Evolutionary conservation across 2,113 vertebrate species (phyloP), one percentile per base, ranked within the genome.

Genomic region (Isichthys henryi): DNA sequence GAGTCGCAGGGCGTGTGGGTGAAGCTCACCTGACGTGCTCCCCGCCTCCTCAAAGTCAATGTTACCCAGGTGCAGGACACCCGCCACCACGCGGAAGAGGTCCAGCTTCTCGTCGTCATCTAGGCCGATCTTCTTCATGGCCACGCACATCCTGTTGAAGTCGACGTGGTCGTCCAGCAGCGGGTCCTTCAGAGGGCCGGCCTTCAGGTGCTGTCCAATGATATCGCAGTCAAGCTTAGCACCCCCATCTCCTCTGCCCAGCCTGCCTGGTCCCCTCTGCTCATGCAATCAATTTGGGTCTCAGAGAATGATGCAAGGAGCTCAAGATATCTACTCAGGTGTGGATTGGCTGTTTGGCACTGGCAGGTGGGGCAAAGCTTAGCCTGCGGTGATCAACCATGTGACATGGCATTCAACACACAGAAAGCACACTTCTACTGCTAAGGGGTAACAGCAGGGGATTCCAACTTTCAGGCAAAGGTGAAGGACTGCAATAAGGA

Each of bases 51-150:
- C 98, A n/a, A 99, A 99, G 95, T 98, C 96, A 8, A 99, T 96
- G 93, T 99, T 99, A 45, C 98, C 98, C 88, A 99, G 97, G 92
- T 99, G 98, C 90, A 99, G 95, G 82, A 99, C 98, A 3, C 98
- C 98, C 0, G 98, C 98, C 87, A 99, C 98, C 77, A 99, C 98
- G 88, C 98, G 92, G 93, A 99, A 99, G 90, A 99, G 96, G 93
- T 99, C 97, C 88, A 99, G 96, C 91, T 99, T 99, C 95, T 99
- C 98, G 2, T 93, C 94, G 92, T 99, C 97, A 89, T 96, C 97
- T 95, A 99, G 94, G 58, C 98, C 98, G 90, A 99, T 99, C 95
- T 97, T 99, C 94, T 97, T 98, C 98, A 99, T 99, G 56, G 98
- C 98, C 39, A 95, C 97, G 66, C 96, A 97, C 98, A 99, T 99